phyloP scores from a whole-genome alignment of 2,797 vertebrate genomes.

The Erethizon dorsatum region DNA sequence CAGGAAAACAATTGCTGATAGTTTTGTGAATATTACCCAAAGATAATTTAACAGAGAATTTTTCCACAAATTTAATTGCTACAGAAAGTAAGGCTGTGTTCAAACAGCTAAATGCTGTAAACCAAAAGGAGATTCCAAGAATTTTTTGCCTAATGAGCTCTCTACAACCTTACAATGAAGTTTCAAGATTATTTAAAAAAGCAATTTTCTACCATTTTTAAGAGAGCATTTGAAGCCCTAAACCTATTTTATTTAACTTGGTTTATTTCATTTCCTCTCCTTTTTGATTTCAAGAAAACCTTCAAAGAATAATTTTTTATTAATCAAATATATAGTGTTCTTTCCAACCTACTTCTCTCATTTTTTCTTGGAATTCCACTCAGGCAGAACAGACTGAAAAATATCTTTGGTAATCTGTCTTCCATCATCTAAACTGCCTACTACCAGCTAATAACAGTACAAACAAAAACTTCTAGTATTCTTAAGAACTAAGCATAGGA shows the following conservation, averaged over 20 bases:
- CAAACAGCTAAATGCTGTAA: conserved; percentile 82
- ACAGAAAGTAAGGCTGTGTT: conserved; percentile 72
- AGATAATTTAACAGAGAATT: conserved; percentile 82
- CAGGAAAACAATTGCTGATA: conserved; percentile 67
- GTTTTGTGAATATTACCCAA: conserved; percentile 78
- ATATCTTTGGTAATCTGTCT: too few species aligned
- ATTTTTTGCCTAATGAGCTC: conserved; percentile 77
- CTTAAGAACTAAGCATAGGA: background rate
- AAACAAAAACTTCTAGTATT: background rate
- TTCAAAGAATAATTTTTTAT: conserved; percentile 56
- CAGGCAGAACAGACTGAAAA: background rate
- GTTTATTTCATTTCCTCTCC: conserved; percentile 57
- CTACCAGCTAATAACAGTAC: too few species aligned
- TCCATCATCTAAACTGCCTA: too few species aligned
- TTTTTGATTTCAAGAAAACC: conserved; percentile 51
- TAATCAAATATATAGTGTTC: conserved; percentile 70
- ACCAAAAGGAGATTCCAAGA: conserved; percentile 72
- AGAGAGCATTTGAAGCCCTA: background rate
- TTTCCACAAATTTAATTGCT: conserved; percentile 85
- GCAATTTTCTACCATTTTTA: conserved; percentile 41
- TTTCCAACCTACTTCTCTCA: background rate
- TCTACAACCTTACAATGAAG: conserved; percentile 66
- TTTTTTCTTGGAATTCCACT: conserved; percentile 74
- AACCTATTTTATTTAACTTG: conserved; percentile 34
- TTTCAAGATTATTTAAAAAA: conserved; percentile 36